These are phyloP conservation scores for Macaria liturata DNA, from an alignment of 2,888 invertebrate genomes.

Conservation along the genomic window DNA sequence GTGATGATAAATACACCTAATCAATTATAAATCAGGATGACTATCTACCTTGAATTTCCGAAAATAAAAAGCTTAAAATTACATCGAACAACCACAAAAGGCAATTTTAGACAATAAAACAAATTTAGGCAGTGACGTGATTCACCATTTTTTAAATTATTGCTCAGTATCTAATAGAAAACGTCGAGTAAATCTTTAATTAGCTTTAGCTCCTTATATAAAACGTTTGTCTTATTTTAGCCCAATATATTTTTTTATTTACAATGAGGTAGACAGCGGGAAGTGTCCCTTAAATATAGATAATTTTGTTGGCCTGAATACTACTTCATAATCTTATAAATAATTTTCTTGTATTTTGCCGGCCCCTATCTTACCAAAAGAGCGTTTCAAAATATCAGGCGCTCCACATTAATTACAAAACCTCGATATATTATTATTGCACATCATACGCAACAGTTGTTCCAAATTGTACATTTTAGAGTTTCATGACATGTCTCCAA, in stretches of 20 bases:
- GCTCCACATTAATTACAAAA: not conserved
- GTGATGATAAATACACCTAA: slow-evolving; percentile 30
- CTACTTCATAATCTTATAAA: slow-evolving; percentile 35
- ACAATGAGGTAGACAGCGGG: slow-evolving; percentile 81
- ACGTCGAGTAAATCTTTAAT: slow-evolving; percentile 49
- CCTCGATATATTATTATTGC: not conserved
- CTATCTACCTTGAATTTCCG: slow-evolving; percentile 32
- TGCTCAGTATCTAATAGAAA: slow-evolving; percentile 60
- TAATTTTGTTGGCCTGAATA: slow-evolving; percentile 67
- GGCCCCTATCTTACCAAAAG: slow-evolving; percentile 17
- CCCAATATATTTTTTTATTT: slow-evolving; percentile 69
- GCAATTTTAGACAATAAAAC: slow-evolving; percentile 40
- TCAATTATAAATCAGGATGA: slow-evolving; percentile 14
- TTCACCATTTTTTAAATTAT: slow-evolving; percentile 57
- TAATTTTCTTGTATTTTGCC: slow-evolving; percentile 20
- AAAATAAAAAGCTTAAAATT: slow-evolving; percentile 35
- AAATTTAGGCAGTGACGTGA: slow-evolving; percentile 38
- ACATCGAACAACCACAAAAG: slow-evolving; percentile 44
- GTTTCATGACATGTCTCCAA: too few relatives aligned
- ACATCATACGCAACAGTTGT: too few relatives aligned
- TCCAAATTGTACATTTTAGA: too few relatives aligned
- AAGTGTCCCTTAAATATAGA: slow-evolving; percentile 56
- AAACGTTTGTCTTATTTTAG: slow-evolving; percentile 63
- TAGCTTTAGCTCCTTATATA: slow-evolving; percentile 59
- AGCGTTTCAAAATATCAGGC: not conserved